Evolutionary conservation across 2,888 invertebrate species (phyloP), one percentile per base, ranked within the genome.

Genomic region (Ectemnius lituratus): DNA sequence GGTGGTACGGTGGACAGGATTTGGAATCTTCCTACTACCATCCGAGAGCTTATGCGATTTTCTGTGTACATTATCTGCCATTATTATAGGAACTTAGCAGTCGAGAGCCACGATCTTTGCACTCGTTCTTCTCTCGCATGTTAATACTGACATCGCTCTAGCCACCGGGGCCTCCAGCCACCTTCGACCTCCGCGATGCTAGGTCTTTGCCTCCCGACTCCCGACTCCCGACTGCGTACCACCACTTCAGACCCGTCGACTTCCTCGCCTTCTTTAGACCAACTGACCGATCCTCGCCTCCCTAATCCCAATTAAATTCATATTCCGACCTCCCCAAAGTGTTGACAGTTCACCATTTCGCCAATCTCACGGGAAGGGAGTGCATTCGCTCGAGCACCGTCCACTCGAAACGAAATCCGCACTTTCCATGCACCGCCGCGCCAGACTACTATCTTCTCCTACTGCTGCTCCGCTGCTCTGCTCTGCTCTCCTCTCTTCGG

Each of bases 21-120:
- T 85, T 20, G 88, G 81, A 62, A 86, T 84, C 70, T 88, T 90
- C 63, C 86, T 86, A 75, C 82, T 83, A 75, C 85, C 85, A 62
- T 86, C 86, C 81, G 84, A 84, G 76, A 85, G 84, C 80, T 87
- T 89, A 83, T 89, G 88, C 81, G 87, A 82, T 83, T 88, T 89
- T 85, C 86, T 87, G 85, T 88, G 88, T 78, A 86, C 89, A 88
- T 85, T 88, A 81, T 89, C 89, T 83, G 89, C 89, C 89, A 89
- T 89, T 85, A 86, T 88, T 88, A 80, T 80, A 78, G 78, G 64
- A 73, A 83, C 83, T 87, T 87, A 86, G 74, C 83, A 88, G 79
- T 82, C 84, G 86, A 76, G 73, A 80, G 78, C 70, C 73, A 81
- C 81, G 78, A 82, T 78, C 69, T 78, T 80, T 80, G 73, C 77